These are phyloP conservation scores for Ursus arctos DNA, from an alignment of 2,113 vertebrate species.

Conservation along the genomic window DNA sequence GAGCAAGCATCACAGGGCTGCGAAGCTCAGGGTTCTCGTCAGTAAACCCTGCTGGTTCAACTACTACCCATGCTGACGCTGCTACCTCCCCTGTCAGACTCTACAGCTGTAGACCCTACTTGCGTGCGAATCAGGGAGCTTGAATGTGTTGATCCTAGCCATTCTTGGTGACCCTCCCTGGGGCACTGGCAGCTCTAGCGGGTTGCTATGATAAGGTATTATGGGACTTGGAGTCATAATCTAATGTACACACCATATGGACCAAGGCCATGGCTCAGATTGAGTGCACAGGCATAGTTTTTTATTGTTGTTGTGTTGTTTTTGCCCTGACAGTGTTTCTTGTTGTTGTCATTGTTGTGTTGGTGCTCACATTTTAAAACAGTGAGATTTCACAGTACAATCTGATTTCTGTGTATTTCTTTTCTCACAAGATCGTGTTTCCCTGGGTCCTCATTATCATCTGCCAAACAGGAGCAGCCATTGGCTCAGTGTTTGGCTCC, in stretches of 20 bases:
- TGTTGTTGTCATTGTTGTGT: neutral
- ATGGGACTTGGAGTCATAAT: neutral
- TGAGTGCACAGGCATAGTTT: neutral
- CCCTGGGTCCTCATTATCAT: neutral
- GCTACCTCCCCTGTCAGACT: neutral
- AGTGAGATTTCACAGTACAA: neutral
- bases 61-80: neutral
- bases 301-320: neutral
- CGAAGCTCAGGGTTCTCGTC: neutral
- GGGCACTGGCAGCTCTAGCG: neutral
- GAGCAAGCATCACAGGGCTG: neutral
- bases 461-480: neutral
- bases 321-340: neutral
- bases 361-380: neutral
- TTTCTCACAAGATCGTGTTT: neutral
- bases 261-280: neutral
- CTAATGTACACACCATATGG: neutral
- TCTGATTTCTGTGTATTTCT: neutral
- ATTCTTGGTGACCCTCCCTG: neutral
- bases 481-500: neutral
- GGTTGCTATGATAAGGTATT: neutral
- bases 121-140: neutral
- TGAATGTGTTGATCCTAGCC: neutral
- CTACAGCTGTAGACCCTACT: neutral
- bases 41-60: neutral